Base-by-base conservation (phyloP, 2,113 vertebrate species). In the Ictidomys tridecemlineatus region DNA sequence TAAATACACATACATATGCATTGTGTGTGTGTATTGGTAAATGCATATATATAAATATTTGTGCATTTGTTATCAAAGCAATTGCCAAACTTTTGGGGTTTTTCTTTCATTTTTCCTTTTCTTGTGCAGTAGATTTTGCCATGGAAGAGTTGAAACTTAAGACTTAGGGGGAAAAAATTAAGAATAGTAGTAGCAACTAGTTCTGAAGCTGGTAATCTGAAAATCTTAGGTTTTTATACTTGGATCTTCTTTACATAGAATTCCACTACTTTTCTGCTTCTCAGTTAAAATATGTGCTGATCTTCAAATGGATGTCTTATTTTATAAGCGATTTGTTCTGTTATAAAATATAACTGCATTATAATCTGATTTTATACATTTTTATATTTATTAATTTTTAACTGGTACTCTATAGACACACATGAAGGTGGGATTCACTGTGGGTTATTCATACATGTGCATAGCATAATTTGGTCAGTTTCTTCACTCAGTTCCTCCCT, bases 101-200 rank as follows among this genome's bases (percentile, higher is more conserved):
- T 84, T 83, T 58, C 24, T 73, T 77, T 67, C 8, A 28, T 58
- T 86, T 92, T 72, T 69, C 16, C 13, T 85, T 92, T 97, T 77
- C 26, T 2, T 76, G 3, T 65, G 4, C 39, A 58, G 56, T 89
- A 93, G 10, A 90, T 88, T 67, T 96, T 20, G 79, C 17, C 7
- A 45, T 69, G 18, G 32, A 5, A 70, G 91, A 92, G 67, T n/a
- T 73, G n/a, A 90, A 65, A 76, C 63, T 42, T 92, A 77, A 73
- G 69, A 16, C 26, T 39, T 56, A 18, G 18, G n/a, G 53, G 6
- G 1, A 24, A 34, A 39, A 42, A 76, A 13, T 45, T 28, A 74
- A 39, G 28, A 88, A 13, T 16, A 80, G 32, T 37, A 74, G 8
- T 26, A 84, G 1, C 76, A 76, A 82, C 18, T 72, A 83, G 17